phyloP scores from a whole-genome alignment of 2,888 invertebrate species.

The Helleia helle region DNA sequence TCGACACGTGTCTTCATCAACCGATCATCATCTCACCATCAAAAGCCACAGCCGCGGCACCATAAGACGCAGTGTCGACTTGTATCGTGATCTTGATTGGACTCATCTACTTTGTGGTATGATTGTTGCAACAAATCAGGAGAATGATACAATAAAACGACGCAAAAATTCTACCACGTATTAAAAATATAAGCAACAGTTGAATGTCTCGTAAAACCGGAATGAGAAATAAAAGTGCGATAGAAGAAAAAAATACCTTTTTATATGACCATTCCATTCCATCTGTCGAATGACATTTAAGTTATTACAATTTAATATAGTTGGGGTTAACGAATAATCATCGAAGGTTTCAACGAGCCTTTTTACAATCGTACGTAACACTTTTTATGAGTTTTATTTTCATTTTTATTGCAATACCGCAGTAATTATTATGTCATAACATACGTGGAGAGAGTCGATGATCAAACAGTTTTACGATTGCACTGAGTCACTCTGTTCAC shows the following conservation, averaged over 20 bases:
- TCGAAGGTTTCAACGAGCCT: background rate
- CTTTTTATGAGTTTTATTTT: no score
- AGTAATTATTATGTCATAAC: background rate
- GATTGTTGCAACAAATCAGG: no score
- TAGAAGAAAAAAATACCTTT: background rate
- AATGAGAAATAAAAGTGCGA: background rate
- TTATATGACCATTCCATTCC: slow-evolving; percentile 9
- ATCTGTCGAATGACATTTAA: slow-evolving; percentile 18
- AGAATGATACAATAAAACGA: no score
- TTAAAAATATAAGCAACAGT: background rate
- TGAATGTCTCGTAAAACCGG: background rate
- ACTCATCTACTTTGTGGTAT: no score
- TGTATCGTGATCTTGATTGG: no score
- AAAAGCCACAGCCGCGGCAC: no score
- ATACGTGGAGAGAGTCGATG: no score
- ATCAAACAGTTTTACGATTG: no score
- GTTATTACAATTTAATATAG: slow-evolving; percentile 15
- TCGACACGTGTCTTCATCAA: no score
- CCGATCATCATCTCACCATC: no score
- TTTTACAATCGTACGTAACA: background rate
- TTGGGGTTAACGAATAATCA: background rate
- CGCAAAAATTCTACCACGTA: background rate
- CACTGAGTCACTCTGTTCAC: no score
- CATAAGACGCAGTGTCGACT: no score
- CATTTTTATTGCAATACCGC: background rate